Base-by-base conservation (phyloP, 2,797 vertebrate species). In the Scleropages formosus region DNA sequence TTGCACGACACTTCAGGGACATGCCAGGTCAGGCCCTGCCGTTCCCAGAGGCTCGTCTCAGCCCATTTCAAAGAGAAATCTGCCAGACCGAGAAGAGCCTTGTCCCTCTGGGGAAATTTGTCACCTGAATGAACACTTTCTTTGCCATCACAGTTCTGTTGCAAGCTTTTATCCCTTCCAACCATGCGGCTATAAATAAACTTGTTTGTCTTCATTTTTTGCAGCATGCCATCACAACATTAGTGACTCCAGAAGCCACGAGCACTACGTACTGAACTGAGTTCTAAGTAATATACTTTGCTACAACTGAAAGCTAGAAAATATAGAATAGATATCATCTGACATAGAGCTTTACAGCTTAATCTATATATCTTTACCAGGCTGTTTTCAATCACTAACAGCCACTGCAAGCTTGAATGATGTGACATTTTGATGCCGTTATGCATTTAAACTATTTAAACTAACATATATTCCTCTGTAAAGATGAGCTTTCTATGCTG, bases 81-180 rank as follows among this genome's bases (percentile, higher is more conserved):
- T 53, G n/a, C 47, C 44, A 20, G 63, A 73, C 24, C 59, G 71
- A 49, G 51, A 60, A 20, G 46, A 3, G 39, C 62, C 63, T 59
- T 24, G 31, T 22, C 27, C 27, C 72, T 20, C 46, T 16, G n/a
- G 72, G 60, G 58, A 46, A 62, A 51, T 70, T 46, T 63, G 44
- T 74, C 72, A 77, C 72, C 72, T 61, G 60, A 77, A 74, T 72
- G 66, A 51, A 71, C 51, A 20, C 72, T 66, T 71, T 77, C 71
- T 77, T 62, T 12, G 3, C 49, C 31, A 27, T 69, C 31, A 12
- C 49, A 77, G 74, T 71, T 70, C 72, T 22, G 8, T 11, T 20
- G 16, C 71, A 46, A 49, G 16, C 61, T 71, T 71, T 65, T 59
- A 39, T 63, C n/a, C 39, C 64, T 71, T 71, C 63, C 44, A 27